phyloP scores from a whole-genome alignment of 2,113 vertebrate species.

The Polypterus senegalus region DNA sequence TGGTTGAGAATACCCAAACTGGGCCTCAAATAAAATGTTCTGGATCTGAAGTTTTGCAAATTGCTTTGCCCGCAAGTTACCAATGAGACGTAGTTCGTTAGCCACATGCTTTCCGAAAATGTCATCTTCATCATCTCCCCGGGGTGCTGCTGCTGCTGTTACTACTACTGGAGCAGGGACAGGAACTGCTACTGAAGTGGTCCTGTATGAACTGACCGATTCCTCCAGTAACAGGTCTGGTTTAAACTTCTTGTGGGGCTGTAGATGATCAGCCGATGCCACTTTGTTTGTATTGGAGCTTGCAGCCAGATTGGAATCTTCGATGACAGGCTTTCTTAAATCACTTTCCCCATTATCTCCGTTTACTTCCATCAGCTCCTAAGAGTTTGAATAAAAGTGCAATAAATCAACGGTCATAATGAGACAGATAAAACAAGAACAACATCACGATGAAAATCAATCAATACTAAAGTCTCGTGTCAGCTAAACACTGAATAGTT shows the following conservation, averaged over 20 bases:
- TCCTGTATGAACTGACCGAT: not conserved
- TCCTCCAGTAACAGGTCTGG: conserved; percentile 6
- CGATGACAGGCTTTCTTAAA: not conserved
- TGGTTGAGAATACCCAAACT: conserved; percentile 8
- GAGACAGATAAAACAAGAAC: too few relatives aligned
- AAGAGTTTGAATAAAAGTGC: too few relatives aligned
- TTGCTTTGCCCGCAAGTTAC: conserved; percentile 6
- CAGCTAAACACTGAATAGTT: too few relatives aligned
- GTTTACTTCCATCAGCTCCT: conserved; percentile 5
- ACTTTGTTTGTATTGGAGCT: not conserved
- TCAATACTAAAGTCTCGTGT: too few relatives aligned
- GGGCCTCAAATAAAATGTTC: conserved; percentile 10
- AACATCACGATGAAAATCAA: too few relatives aligned
- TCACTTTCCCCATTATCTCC: not conserved
- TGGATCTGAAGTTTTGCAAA: conserved; percentile 13
- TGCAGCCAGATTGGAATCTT: not conserved
- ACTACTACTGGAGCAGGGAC: too few relatives aligned
- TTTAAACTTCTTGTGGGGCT: not conserved
- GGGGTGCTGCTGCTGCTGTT: not conserved
- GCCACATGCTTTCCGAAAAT: conserved; percentile 8
- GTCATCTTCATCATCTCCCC: conserved; percentile 3
- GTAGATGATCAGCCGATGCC: not conserved
- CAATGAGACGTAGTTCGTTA: conserved; percentile 7
- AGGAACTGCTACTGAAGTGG: not conserved
- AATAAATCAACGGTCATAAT: too few relatives aligned